Evolutionary conservation across 2,797 vertebrate genomes (phyloP).

Genomic region (Acipenser transmontanus): DNA sequence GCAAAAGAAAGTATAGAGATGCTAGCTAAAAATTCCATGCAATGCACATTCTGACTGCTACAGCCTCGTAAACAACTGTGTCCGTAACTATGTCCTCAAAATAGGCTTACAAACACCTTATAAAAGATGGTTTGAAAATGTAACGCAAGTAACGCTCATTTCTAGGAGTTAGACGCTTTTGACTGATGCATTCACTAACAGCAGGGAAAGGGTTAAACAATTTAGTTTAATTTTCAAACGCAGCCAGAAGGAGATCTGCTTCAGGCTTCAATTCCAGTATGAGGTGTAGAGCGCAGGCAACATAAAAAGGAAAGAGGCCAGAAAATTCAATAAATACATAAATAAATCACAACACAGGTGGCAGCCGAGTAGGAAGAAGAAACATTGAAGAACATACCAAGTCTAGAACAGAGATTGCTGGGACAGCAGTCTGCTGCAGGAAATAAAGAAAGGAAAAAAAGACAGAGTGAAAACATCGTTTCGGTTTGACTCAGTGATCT

Average conservation of each 20-base stretch:
- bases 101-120: too few species aligned
- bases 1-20: too few species aligned
- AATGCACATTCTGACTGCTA: too few species aligned
- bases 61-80: too few species aligned
- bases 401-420: constrained; percentile 99
- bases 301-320: constrained; percentile 30
- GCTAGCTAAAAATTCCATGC: too few species aligned
- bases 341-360: constrained; percentile 47
- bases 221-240: background rate
- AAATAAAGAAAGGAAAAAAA: constrained; percentile 59
- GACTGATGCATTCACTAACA: too few species aligned
- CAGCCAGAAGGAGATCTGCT: background rate
- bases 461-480: constrained; percentile 46
- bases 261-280: background rate
- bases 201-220: too few species aligned
- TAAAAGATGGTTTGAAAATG: too few species aligned
- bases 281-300: constrained; percentile 21
- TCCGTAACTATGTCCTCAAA: too few species aligned
- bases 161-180: too few species aligned
- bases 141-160: too few species aligned
- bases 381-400: constrained; percentile 94
- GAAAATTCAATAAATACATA: constrained; percentile 26
- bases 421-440: constrained; percentile 98
- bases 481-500: constrained; percentile 23
- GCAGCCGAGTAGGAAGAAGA: constrained; percentile 55